phyloP scores from a whole-genome alignment of 37 sponge, comb jelly and placozoan species.

The Theonella swinhoei region DNA sequence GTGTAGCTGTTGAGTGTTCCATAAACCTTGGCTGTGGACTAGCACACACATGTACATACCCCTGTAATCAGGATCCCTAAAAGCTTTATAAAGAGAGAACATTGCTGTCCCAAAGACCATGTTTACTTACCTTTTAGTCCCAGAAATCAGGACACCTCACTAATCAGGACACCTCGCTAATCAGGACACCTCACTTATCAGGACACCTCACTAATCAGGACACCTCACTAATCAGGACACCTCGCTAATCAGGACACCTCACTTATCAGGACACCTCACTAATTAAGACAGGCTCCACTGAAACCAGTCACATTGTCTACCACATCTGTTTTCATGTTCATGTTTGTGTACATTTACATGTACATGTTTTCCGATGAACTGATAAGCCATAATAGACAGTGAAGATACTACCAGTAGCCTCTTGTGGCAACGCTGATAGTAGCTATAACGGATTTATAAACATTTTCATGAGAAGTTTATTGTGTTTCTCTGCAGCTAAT shows the following conservation, averaged over 20 bases:
- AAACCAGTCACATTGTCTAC: background rate
- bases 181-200: background rate
- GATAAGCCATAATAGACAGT: no score
- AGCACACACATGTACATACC: background rate
- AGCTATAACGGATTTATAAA: background rate
- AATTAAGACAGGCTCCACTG: no score
- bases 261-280: background rate
- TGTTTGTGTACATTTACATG: background rate
- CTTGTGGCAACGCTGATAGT: no score
- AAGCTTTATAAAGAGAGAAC: no score
- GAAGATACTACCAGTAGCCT: no score
- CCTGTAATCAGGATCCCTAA: background rate
- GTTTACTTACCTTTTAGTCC: background rate
- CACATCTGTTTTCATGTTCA: background rate
- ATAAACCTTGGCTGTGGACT: no score
- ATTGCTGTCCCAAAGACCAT: background rate
- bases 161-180: background rate
- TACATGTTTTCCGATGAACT: background rate
- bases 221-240: background rate
- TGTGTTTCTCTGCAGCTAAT: conserved; percentile 31
- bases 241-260: background rate
- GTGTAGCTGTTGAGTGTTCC: no score
- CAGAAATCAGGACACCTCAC: background rate
- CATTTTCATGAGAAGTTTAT: background rate
- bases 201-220: background rate